A percentile compares a stretch with the other conserved stretches of the same genome.
phyloP scores from a whole-genome alignment of 2,888 invertebrate species.

The Drosophila aldrichi region DNA sequence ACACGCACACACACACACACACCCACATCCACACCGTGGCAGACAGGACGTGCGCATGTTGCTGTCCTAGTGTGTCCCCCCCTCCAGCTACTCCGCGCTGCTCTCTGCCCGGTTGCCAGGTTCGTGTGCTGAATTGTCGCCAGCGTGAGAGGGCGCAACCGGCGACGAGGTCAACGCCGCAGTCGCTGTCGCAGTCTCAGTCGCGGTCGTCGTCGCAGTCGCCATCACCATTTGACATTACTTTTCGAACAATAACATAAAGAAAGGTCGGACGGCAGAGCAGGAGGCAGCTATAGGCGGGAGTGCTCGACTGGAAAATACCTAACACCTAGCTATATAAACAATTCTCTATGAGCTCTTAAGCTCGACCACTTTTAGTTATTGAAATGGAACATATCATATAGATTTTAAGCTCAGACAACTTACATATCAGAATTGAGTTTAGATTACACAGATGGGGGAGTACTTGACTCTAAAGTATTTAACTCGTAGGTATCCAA shows the following conservation, averaged over 20 bases:
- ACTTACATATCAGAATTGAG: no score
- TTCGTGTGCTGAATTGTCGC: constrained; percentile 12
- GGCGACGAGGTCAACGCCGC: constrained; percentile 18
- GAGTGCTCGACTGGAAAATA: neutral
- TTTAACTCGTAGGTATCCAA: neutral
- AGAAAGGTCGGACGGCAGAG: neutral
- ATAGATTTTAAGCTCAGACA: no score
- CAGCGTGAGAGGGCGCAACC: neutral
- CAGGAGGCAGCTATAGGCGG: neutral
- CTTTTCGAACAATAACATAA: constrained; percentile 10
- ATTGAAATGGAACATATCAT: no score
- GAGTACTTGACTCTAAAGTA: no score
- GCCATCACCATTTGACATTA: constrained; percentile 35
- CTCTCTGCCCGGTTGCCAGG: constrained; percentile 13
- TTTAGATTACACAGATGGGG: no score
- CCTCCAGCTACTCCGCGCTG: neutral
- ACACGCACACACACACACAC: neutral
- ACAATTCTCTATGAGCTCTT: neutral
- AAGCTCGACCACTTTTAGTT: neutral
- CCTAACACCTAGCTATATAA: neutral
- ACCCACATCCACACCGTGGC: neutral
- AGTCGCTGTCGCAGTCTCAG: constrained; percentile 7
- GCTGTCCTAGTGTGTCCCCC: constrained; percentile 29
- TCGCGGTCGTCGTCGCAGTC: constrained; percentile 18
- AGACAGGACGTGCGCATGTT: constrained; percentile 61